Evolutionary conservation across 2,888 invertebrate species (phyloP), one percentile per base, ranked within the genome.

Genomic region (Andrena camellia): DNA sequence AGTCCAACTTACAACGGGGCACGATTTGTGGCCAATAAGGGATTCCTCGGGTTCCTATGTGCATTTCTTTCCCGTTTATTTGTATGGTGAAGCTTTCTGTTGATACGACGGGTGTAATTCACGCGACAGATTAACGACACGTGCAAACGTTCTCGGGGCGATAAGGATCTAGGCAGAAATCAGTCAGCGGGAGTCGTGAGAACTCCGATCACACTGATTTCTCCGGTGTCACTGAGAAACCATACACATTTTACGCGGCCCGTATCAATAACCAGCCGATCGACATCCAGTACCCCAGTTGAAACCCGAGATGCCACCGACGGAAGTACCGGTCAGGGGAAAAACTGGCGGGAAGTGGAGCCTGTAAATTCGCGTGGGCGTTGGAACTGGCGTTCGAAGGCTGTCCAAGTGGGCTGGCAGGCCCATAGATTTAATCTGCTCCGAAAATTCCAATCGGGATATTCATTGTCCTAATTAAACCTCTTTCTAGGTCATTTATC

Each of bases 201-300:
- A 87, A 87, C 88, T 68, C n/a, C 62, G 82, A 75, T 75, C 63
- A 60, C 70, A 66, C 57, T 62, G 82, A 82, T 83, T 88, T 81
- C 88, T 73, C 79, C 80, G 73, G 59, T 86, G 87, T 84, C 87
- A 80, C 73, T 81, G 83, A 71, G 85, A 86, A 89, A 87, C 88
- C 88, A 60, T 85, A 84, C 67, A 79, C 68, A 80, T 81, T 87
- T 89, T 87, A 68, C 74, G 62, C 63, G 66, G 31, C 42, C 13
- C 42, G 73, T 89, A 88, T 88, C 89, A 62, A 75, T 84, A 76
- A 73, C 87, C 62, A 29, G 60, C 23, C 63, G 75, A 68, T 81
- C 80, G 87, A 89, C 82, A 84, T 84, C 67, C 78, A 82, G 85
- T 78, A 87, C 66, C 54, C 23, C 78, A 57, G 66, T 35, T 76